These are phyloP conservation scores for Melanotaenia boesemani DNA, from an alignment of 2,797 vertebrate genomes.

Conservation along the genomic window DNA sequence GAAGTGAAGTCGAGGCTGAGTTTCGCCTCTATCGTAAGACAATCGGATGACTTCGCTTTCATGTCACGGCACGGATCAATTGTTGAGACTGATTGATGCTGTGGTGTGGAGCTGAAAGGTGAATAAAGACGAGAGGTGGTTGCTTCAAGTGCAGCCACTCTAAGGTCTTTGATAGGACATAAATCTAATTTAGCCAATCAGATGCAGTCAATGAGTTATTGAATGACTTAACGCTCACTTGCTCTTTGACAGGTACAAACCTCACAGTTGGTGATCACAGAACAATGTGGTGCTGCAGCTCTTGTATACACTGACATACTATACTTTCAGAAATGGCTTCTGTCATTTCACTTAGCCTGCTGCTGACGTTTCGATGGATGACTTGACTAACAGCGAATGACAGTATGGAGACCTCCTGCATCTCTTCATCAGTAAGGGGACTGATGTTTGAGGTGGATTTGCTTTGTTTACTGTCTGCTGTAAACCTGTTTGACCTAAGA, in stretches of 20 bases:
- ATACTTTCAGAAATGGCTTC: slow-evolving; percentile 21
- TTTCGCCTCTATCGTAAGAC: background rate
- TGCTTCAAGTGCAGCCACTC: slow-evolving; percentile 29
- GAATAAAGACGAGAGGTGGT: slow-evolving; percentile 20
- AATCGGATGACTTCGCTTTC: background rate
- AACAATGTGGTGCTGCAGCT: slow-evolving; percentile 18
- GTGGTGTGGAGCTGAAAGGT: slow-evolving; percentile 23
- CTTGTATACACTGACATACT: slow-evolving; percentile 7
- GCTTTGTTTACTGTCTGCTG: slow-evolving; percentile 50
- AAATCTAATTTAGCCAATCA: slow-evolving; percentile 46
- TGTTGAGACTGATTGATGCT: slow-evolving; percentile 30
- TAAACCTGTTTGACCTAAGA: slow-evolving; percentile 35
- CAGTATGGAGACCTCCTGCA: slow-evolving; percentile 45
- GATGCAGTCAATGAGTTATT: slow-evolving; percentile 43
- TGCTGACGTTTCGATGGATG: slow-evolving; percentile 57
- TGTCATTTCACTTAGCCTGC: slow-evolving; percentile 11
- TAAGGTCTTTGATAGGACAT: slow-evolving; percentile 31
- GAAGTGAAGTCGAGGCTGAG: background rate
- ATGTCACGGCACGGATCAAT: background rate
- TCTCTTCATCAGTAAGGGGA: slow-evolving; percentile 44
- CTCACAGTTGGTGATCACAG: slow-evolving; percentile 44
- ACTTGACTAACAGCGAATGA: slow-evolving; percentile 44
- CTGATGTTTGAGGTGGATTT: slow-evolving; percentile 43
- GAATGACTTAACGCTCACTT: slow-evolving; percentile 50
- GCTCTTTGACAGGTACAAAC: slow-evolving; percentile 33